Conservation (phyloP, 2,113 vertebrate genomes). For the Rhea americana region DNA sequence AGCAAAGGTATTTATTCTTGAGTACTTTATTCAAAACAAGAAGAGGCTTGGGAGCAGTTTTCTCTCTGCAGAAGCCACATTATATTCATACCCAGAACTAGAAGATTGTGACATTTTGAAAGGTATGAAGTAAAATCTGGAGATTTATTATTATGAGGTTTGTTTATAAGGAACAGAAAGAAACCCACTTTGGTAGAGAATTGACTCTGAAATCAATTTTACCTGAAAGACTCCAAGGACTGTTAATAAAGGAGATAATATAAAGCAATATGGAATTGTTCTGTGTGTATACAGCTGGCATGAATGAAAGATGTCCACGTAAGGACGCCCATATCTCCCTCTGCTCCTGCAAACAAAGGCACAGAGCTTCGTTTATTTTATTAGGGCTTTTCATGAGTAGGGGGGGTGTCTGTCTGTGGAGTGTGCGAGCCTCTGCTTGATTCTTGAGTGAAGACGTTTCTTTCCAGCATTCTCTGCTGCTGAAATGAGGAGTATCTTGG, state of each 20-base stretch:
- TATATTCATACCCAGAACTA: background rate
- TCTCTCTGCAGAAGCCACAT: background rate
- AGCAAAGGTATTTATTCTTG: background rate
- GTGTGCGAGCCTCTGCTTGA: background rate
- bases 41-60: background rate
- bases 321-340: background rate
- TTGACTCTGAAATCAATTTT: background rate
- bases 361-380: conserved; percentile 28
- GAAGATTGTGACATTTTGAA: background rate
- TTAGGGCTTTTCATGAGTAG: background rate
- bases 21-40: background rate
- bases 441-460: background rate
- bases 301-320: background rate
- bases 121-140: background rate
- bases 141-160: background rate
- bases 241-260: background rate
- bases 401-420: background rate
- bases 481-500: background rate
- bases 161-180: background rate
- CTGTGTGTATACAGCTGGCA: conserved; percentile 25
- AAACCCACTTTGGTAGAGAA: background rate
- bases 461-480: background rate
- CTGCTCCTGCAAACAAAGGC: background rate
- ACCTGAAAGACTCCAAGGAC: background rate
- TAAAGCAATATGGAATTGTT: conserved; percentile 21